Conservation (phyloP, 1,140 invertebrate species). For the Drosophila nikananu region DNA sequence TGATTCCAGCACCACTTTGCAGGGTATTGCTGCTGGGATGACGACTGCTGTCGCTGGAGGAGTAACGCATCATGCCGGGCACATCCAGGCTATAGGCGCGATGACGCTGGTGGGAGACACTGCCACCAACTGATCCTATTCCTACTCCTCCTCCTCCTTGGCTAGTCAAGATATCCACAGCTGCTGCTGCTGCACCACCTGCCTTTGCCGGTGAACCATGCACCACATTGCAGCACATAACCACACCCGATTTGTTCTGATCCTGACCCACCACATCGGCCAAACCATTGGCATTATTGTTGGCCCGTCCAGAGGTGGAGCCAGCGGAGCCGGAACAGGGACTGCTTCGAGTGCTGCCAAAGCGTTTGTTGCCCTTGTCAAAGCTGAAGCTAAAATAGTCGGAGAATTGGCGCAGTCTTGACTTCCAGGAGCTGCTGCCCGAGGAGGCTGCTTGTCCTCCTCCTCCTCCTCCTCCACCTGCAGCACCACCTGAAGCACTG, state of each 20-base stretch:
- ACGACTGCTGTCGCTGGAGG: conserved; percentile 73
- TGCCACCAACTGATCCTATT: background rate
- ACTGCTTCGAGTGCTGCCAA: conserved; percentile 79
- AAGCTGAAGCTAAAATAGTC: conserved; percentile 84
- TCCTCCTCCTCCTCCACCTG: background rate
- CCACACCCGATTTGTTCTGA: conserved; percentile 1
- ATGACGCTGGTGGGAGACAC: conserved; percentile 54
- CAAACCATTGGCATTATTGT: conserved; percentile 65
- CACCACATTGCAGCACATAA: conserved; percentile 61
- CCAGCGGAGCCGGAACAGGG: conserved; percentile 44
- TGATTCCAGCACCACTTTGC: conserved; percentile 53
- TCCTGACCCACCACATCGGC: conserved; percentile 15
- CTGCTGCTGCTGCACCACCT: background rate
- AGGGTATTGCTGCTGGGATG: conserved; percentile 82
- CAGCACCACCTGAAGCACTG: conserved; percentile 17
- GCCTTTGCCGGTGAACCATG: conserved; percentile 62
- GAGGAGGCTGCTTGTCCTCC: conserved; percentile 27
- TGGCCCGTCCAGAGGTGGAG: conserved; percentile 38
- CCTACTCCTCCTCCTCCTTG: background rate
- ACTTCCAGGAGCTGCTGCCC: conserved; percentile 67
- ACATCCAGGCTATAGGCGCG: conserved; percentile 84
- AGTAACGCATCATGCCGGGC: conserved; percentile 61
- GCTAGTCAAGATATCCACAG: background rate
- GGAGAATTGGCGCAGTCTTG: conserved; percentile 79
- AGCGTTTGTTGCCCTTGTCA: conserved; percentile 81